Evolutionary conservation across 2,888 invertebrate species (phyloP).

Genomic region (Eupithecia centaureata): DNA sequence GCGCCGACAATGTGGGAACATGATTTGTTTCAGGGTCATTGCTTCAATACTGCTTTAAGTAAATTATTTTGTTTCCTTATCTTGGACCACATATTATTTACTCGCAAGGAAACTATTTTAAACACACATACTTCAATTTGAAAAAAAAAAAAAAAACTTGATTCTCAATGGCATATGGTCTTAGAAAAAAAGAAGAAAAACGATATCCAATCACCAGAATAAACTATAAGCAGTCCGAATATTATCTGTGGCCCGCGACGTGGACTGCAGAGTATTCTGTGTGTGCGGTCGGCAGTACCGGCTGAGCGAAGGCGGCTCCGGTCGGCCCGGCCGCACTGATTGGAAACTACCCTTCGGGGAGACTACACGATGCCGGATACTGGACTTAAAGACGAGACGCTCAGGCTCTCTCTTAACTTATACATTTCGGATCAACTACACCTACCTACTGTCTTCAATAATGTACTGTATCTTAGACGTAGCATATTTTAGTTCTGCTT

Average conservation of each 20-base stretch:
- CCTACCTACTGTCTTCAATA: neutral
- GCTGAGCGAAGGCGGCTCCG: neutral
- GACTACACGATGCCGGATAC: conserved; percentile 8
- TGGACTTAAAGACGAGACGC: neutral
- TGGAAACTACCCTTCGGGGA: conserved; percentile 19
- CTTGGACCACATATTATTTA: too few species aligned
- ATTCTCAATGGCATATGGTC: too few species aligned
- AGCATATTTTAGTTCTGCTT: too few species aligned
- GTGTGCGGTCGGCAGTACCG: neutral
- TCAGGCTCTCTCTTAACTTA: neutral
- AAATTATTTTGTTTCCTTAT: neutral
- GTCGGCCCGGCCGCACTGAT: too few species aligned
- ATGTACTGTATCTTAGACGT: too few species aligned
- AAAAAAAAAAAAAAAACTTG: too few species aligned
- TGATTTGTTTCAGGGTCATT: neutral
- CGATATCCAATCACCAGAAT: too few species aligned
- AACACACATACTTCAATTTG: neutral
- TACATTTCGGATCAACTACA: neutral
- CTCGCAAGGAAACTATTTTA: neutral
- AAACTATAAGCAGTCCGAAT: too few species aligned
- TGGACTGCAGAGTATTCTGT: neutral
- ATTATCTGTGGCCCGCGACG: neutral
- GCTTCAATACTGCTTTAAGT: neutral
- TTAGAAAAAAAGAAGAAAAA: too few species aligned
- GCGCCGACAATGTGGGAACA: neutral